phyloP scores from a whole-genome alignment of 2,797 vertebrate species.

The Pyrocephalus nanus region DNA sequence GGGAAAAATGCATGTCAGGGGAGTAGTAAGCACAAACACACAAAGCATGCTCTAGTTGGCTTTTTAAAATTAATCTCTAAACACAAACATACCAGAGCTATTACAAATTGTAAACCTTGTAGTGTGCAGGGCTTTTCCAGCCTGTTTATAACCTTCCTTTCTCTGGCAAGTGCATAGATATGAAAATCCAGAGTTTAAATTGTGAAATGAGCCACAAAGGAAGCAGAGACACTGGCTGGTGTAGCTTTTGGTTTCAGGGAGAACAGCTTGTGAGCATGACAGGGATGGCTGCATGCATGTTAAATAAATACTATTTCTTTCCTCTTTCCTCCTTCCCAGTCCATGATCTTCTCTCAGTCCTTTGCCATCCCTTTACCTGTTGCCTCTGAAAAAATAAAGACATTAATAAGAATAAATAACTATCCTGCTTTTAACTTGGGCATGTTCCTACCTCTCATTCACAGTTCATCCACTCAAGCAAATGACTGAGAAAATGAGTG shows the following conservation, averaged over 20 bases:
- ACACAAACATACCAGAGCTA: constrained; percentile 18
- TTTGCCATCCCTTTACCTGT: neutral
- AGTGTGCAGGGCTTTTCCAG: neutral
- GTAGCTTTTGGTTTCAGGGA: neutral
- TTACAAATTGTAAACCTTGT: constrained; percentile 18
- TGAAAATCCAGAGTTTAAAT: neutral
- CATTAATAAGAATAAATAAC: neutral
- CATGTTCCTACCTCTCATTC: neutral
- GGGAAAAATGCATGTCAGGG: neutral
- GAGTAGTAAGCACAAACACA: constrained; percentile 14
- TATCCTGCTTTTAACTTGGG: neutral
- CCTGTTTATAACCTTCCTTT: neutral
- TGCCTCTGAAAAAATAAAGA: neutral
- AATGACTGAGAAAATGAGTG: neutral
- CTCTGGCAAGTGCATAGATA: neutral
- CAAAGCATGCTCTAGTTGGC: neutral
- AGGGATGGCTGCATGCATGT: accelerated
- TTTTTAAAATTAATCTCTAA: constrained; percentile 34
- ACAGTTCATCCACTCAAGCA: neutral
- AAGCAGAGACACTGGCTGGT: neutral
- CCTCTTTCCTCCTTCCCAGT: neutral
- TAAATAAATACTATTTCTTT: neutral
- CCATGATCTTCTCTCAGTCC: neutral
- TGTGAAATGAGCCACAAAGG: neutral
- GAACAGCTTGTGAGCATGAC: neutral